Conservation (phyloP, 2,888 invertebrate genomes). For the Bibio marci region DNA sequence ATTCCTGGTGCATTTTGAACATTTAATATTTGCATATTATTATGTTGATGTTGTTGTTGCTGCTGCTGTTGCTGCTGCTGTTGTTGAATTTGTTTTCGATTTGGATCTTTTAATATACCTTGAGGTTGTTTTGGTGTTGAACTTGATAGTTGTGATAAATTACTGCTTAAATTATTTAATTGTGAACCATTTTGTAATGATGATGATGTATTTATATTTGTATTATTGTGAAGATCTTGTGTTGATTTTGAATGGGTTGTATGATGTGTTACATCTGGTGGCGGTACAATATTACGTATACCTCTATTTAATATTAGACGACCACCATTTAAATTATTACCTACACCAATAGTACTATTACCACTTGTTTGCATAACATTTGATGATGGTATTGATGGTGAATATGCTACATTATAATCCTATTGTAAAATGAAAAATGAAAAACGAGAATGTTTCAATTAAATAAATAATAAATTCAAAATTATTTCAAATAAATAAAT, state of each 20-base stretch:
- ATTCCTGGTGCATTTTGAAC: constrained; percentile 35
- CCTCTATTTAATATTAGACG: constrained; percentile 13
- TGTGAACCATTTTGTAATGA: constrained; percentile 8
- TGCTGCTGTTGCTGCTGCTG: constrained; percentile 29
- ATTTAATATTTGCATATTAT: constrained; percentile 37
- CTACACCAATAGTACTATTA: background rate
- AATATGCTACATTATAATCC: constrained; percentile 7
- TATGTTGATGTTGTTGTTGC: constrained; percentile 32
- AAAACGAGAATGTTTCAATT: background rate
- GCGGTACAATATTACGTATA: constrained; percentile 25
- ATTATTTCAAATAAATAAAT: background rate
- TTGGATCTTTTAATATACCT: constrained; percentile 44
- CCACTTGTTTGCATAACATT: constrained; percentile 21
- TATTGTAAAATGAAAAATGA: background rate
- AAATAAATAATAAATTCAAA: background rate
- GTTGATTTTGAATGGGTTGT: constrained; percentile 19
- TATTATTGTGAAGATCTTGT: constrained; percentile 19
- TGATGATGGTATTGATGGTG: constrained; percentile 21
- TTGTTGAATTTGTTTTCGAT: constrained; percentile 34
- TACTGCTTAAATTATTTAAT: constrained; percentile 13
- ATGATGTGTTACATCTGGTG: constrained; percentile 29
- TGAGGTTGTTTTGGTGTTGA: constrained; percentile 37
- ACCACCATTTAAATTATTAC: constrained; percentile 12
- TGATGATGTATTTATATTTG: constrained; percentile 11
- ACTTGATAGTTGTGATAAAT: constrained; percentile 13